Evolutionary conservation across 1,140 invertebrate species (phyloP), one percentile per base, ranked within the genome.

Genomic region (Homalodisca vitripennis): DNA sequence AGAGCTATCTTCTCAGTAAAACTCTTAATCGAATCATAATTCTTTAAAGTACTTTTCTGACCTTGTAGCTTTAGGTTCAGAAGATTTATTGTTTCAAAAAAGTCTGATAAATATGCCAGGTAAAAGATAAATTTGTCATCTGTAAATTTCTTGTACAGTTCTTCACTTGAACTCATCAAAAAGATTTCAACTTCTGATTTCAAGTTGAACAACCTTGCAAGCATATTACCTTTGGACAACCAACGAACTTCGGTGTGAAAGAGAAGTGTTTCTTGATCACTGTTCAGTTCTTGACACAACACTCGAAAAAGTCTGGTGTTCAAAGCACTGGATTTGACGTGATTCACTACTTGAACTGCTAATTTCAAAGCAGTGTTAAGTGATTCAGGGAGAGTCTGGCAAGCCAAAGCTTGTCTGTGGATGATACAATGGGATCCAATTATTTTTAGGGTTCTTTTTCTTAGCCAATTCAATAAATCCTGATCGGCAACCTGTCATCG

Each of bases 401-500:
- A 48, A 69, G 47, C 62, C 26, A 51, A 68, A 68, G 74, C 73
- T 76, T 78, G 72, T 75, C 76, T 74, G 74, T 79, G 76, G 67
- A 78, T 68, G 70, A 75, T 74, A 75, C 75, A 78, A 73, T 80
- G 76, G 60, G 74, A 75, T 68, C 51, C 74, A 71, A 74, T 76
- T 72, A 73, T 73, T 75, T 75, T 77, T 73, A 68, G 73, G 74
- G 60, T 71, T 72, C 74, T 75, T 73, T 74, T 75, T 70, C 74
- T 77, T 77, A 57, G 77, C 75, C 31, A 70, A 71, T 73, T 74
- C 47, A 65, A 77, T 73, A 73, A 75, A 74, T 74, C 76, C 75
- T 72, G 71, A 75, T 75, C 70, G 70, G 73, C 71, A 73, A 71
- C 77, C 76, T 27, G 76, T 75, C 78, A 80, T 80, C 57, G 78